A percentile compares a stretch with the other conserved stretches of the same genome.
phyloP scores from a whole-genome alignment of 2,113 vertebrate genomes.

The Thunnus thynnus region DNA sequence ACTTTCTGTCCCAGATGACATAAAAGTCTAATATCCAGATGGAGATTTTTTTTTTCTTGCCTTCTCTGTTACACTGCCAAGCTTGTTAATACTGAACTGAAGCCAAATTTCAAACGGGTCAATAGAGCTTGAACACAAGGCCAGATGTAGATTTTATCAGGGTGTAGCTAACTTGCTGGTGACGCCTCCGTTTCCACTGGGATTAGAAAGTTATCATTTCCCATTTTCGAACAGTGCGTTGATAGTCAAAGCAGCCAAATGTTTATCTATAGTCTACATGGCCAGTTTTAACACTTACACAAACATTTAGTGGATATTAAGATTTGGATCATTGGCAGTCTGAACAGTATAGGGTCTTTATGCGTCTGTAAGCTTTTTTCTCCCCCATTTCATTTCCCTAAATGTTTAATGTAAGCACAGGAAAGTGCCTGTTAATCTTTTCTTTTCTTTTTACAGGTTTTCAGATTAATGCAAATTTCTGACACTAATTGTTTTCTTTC shows the following conservation, averaged over 20 bases:
- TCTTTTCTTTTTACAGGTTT: neutral
- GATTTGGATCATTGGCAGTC: conserved; percentile 17
- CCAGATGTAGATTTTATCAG: conserved; percentile 28
- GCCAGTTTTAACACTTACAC: neutral
- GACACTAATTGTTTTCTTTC: neutral
- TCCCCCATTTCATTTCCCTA: neutral
- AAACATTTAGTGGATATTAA: conserved; percentile 22
- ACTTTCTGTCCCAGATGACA: conserved; percentile 26
- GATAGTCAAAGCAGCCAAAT: conserved; percentile 6
- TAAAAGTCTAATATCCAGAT: conserved; percentile 23
- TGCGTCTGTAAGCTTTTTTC: neutral
- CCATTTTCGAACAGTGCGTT: conserved; percentile 7
- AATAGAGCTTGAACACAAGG: conserved; percentile 16
- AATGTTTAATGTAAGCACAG: neutral
- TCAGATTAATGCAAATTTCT: neutral
- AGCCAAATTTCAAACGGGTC: conserved; percentile 13
- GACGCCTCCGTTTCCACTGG: neutral
- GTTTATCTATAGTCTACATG: conserved; percentile 10
- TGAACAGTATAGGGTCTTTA: neutral
- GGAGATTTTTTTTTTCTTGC: neutral
- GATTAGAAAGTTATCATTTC: conserved; percentile 32
- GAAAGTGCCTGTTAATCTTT: neutral
- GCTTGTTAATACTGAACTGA: conserved; percentile 7
- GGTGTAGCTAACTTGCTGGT: neutral
- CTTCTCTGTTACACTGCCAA: neutral